These are phyloP conservation scores for Nibea coibor DNA, from an alignment of 2,113 vertebrate species.

Conservation along the genomic window DNA sequence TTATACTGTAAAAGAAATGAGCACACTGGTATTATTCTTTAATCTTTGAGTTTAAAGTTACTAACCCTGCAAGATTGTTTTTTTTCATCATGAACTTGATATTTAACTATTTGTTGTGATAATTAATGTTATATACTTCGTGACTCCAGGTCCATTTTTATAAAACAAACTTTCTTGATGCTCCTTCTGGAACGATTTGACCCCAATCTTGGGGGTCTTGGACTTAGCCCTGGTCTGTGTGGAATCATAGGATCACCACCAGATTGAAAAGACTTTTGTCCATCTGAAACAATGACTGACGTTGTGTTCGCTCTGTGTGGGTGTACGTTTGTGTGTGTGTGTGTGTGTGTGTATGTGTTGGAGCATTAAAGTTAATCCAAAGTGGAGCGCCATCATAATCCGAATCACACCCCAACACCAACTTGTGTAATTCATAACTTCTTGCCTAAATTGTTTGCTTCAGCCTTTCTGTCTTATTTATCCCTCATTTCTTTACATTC, in stretches of 20 bases:
- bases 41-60: not conserved
- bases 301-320: constrained; percentile 58
- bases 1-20: not conserved
- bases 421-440: constrained; percentile 65
- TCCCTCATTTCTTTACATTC: not conserved
- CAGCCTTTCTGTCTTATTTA: constrained; percentile 7
- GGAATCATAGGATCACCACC: constrained; percentile 64
- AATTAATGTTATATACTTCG: constrained; percentile 10
- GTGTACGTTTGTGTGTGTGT: constrained; percentile 24
- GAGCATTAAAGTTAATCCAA: constrained; percentile 67
- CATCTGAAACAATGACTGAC: constrained; percentile 73
- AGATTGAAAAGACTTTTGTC: constrained; percentile 74
- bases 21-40: constrained; percentile 55
- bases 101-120: not conserved
- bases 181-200: constrained; percentile 35
- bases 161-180: constrained; percentile 24
- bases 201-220: constrained; percentile 26
- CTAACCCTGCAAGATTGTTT: constrained; percentile 14
- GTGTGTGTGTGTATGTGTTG: constrained; percentile 32
- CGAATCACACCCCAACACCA: constrained; percentile 73
- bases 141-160: constrained; percentile 12
- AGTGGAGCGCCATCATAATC: constrained; percentile 74
- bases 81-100: not conserved
- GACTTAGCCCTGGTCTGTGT: constrained; percentile 29
- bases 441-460: constrained; percentile 37